These are phyloP conservation scores for Crotalus tigris DNA, from an alignment of 2,113 vertebrate species.

Conservation along the genomic window DNA sequence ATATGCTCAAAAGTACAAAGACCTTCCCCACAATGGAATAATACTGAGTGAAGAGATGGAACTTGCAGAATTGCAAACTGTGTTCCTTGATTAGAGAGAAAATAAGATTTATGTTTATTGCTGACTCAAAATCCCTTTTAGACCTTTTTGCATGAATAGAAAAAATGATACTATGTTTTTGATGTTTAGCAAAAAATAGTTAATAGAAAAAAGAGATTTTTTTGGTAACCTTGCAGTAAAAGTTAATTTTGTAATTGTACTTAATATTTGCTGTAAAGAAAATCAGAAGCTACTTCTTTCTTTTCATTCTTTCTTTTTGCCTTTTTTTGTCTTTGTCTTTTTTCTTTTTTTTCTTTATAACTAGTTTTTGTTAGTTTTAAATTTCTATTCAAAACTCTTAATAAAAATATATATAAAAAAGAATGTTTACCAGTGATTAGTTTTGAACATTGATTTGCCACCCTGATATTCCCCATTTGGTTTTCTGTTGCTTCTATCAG, in stretches of 20 bases:
- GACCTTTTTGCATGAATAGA: not conserved
- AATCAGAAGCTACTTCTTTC: not conserved
- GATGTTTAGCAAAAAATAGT: not conserved
- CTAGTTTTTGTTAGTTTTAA: not conserved
- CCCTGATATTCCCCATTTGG: not conserved
- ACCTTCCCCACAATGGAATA: not conserved
- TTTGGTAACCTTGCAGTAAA: not conserved
- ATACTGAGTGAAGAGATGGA: not conserved
- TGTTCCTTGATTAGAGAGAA: not conserved
- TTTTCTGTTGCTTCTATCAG: constrained; percentile 32
- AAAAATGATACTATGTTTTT: not conserved
- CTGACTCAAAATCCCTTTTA: not conserved
- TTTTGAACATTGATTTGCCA: constrained; percentile 36
- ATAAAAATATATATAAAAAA: not conserved
- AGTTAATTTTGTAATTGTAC: not conserved
- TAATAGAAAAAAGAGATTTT: not conserved
- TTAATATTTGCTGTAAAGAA: not conserved
- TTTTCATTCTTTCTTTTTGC: not conserved
- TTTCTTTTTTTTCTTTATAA: not conserved
- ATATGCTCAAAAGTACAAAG: not conserved
- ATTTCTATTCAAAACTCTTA: not conserved
- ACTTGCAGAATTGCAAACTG: not conserved
- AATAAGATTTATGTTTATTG: not conserved
- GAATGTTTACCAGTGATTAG: not conserved
- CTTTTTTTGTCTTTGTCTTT: not conserved